Percentiles rank a stretch among this genome's conserved stretches.
These are phyloP conservation scores for Drepanosiphum platanoidis DNA, from an alignment of 2,888 invertebrate species.

Conservation along the genomic window DNA sequence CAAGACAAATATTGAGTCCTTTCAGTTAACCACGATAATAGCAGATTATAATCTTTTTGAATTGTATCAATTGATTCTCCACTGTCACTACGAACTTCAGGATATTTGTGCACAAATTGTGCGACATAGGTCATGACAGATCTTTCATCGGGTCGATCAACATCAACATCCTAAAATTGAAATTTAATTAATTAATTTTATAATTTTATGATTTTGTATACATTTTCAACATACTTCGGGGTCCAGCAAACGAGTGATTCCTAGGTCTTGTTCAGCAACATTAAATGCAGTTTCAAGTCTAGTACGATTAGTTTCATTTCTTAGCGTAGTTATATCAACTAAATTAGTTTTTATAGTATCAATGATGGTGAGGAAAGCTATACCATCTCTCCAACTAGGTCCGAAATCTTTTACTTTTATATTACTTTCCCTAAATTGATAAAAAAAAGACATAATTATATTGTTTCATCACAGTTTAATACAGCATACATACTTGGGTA, in stretches of 20 bases:
- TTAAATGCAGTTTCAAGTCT: constrained; percentile 93
- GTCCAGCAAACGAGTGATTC: constrained; percentile 90
- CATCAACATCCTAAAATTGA: constrained; percentile 65
- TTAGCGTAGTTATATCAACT: constrained; percentile 86
- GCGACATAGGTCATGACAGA: constrained; percentile 99
- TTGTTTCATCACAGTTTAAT: neutral
- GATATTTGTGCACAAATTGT: constrained; percentile 95
- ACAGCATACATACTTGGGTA: constrained; percentile 77
- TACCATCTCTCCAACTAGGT: constrained; percentile 94
- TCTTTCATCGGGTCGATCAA: constrained; percentile 88
- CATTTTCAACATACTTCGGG: constrained; percentile 74
- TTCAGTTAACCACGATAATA: constrained; percentile 84
- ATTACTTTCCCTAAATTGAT: constrained; percentile 78
- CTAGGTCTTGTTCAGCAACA: constrained; percentile 89
- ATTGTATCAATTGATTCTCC: constrained; percentile 74
- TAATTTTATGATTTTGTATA: neutral
- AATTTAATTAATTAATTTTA: constrained; percentile 4
- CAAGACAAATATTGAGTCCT: constrained; percentile 75
- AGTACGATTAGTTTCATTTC: constrained; percentile 79
- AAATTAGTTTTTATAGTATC: constrained; percentile 93
- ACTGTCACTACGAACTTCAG: constrained; percentile 75
- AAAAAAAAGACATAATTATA: constrained; percentile 45
- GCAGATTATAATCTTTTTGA: constrained; percentile 82
- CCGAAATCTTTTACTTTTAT: constrained; percentile 94
- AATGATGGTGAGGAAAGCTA: constrained; percentile 93